These are phyloP conservation scores for Micropterix aruncella DNA, from an alignment of 2,888 invertebrate species.

Conservation along the genomic window DNA sequence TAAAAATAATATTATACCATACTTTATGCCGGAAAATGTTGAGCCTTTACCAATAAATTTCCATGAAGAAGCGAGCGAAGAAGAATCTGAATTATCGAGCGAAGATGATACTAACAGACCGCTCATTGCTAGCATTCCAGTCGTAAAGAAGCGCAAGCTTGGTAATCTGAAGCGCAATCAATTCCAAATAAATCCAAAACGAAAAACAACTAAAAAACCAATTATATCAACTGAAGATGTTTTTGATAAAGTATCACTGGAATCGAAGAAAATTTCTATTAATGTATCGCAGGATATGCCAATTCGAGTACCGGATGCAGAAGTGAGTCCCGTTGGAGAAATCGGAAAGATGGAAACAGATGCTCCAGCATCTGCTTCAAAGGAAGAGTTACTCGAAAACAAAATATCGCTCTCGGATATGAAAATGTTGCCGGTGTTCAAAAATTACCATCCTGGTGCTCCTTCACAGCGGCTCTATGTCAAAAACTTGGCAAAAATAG, in stretches of 20 bases:
- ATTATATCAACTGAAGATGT: slow-evolving; percentile 25
- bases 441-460: slow-evolving; percentile 71
- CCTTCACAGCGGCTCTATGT: slow-evolving; percentile 79
- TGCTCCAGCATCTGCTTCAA: slow-evolving; percentile 29
- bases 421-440: slow-evolving; percentile 62
- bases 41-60: not conserved
- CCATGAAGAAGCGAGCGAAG: slow-evolving; percentile 17
- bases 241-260: slow-evolving; percentile 26
- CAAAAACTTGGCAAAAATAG: slow-evolving; percentile 78
- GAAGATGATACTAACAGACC: slow-evolving; percentile 21
- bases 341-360: slow-evolving; percentile 28
- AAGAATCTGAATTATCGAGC: slow-evolving; percentile 32
- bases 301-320: slow-evolving; percentile 18
- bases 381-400: slow-evolving; percentile 50
- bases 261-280: slow-evolving; percentile 30
- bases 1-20: slow-evolving; percentile 23
- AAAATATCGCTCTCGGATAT: slow-evolving; percentile 59
- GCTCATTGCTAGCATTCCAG: slow-evolving; percentile 16
- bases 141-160: no score
- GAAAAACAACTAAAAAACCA: slow-evolving; percentile 24
- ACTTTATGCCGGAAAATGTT: slow-evolving; percentile 14
- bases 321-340: slow-evolving; percentile 27
- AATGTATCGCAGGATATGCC: slow-evolving; percentile 27
- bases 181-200: no score
- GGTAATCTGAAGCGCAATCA: no score